phyloP scores from a whole-genome alignment of 2,113 vertebrate species.

The Apodemus sylvaticus region DNA sequence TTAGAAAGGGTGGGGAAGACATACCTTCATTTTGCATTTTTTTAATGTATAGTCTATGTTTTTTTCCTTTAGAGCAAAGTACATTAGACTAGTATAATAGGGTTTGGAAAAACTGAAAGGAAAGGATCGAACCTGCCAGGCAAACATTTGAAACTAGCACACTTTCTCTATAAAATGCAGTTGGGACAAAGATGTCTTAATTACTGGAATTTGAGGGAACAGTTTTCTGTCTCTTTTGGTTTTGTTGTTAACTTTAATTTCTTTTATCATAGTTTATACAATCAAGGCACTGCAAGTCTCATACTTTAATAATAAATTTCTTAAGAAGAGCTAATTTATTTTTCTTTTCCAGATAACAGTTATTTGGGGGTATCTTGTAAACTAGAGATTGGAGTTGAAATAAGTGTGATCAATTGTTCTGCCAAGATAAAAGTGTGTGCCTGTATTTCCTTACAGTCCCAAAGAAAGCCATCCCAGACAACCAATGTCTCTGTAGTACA shows the following conservation, averaged over 20 bases:
- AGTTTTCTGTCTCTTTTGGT: conserved; percentile 77
- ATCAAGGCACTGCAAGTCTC: conserved; percentile 87
- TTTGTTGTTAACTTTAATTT: conserved; percentile 83
- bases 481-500: conserved; percentile 6
- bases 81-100: conserved; percentile 65
- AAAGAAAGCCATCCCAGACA: conserved; percentile 56
- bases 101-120: conserved; percentile 68
- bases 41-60: too few species aligned
- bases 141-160: conserved; percentile 69
- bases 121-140: conserved; percentile 69
- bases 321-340: conserved; percentile 70
- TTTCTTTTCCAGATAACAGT: neutral
- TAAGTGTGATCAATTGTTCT: conserved; percentile 13
- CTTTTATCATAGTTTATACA: conserved; percentile 86
- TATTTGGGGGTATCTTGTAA: conserved; percentile 27
- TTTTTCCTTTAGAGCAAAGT: neutral
- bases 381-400: neutral
- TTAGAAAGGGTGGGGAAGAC: neutral
- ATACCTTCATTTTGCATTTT: neutral
- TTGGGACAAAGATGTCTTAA: conserved; percentile 66
- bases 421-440: neutral
- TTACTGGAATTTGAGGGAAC: conserved; percentile 72
- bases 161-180: conserved; percentile 48
- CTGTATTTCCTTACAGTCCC: conserved; percentile 27
- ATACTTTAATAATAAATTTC: conserved; percentile 85